These are phyloP conservation scores for Drosophila affinis DNA, from an alignment of 2,888 invertebrate species.

Conservation along the genomic window DNA sequence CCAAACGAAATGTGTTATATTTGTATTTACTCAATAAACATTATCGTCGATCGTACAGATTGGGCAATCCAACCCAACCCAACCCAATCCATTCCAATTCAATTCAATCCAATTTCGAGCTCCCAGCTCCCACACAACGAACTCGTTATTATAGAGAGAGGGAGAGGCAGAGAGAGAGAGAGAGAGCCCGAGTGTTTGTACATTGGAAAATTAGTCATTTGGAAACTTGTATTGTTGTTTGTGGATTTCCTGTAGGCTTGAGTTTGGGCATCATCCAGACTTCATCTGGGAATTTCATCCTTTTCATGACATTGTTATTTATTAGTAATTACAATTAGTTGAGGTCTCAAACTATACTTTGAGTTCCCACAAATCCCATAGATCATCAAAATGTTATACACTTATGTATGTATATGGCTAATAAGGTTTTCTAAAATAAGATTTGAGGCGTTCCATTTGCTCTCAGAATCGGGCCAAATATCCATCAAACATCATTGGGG, in stretches of 20 bases:
- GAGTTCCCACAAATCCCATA: too few relatives aligned
- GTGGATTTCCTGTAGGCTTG: conserved; percentile 20
- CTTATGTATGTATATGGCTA: too few relatives aligned
- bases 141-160: conserved; percentile 1
- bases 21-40: conserved; percentile 76
- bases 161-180: conserved; percentile 13
- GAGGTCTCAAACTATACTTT: too few relatives aligned
- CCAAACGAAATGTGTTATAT: conserved; percentile 66
- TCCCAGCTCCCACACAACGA: conserved; percentile 43
- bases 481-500: too few relatives aligned
- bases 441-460: too few relatives aligned
- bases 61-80: conserved; percentile 18
- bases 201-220: conserved; percentile 40
- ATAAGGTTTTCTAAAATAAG: too few relatives aligned
- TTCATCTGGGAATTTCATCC: neutral
- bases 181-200: conserved; percentile 11
- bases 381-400: too few relatives aligned
- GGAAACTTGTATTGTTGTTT: neutral
- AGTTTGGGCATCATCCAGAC: neutral
- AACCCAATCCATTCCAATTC: neutral
- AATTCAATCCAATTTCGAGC: conserved; percentile 23
- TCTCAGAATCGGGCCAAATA: too few relatives aligned
- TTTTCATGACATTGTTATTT: too few relatives aligned
- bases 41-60: conserved; percentile 54
- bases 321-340: too few relatives aligned